Percentiles rank a stretch among this genome's conserved stretches.
These are phyloP conservation scores for Pandion haliaetus DNA, from an alignment of 2,113 vertebrate species.

Conservation along the genomic window DNA sequence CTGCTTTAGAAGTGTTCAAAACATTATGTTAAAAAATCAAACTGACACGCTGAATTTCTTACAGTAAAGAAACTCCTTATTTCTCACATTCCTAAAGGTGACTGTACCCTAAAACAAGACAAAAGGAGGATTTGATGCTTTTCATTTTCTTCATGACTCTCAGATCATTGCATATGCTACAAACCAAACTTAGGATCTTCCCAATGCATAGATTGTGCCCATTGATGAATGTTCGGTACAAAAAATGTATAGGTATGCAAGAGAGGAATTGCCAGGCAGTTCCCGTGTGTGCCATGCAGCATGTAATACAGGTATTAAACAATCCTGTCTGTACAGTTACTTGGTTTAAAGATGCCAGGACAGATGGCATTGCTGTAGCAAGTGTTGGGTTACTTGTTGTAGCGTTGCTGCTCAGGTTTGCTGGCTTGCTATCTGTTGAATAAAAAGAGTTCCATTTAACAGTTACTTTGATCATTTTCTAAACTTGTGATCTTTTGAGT, in stretches of 20 bases:
- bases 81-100: neutral
- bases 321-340: neutral
- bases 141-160: neutral
- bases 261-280: neutral
- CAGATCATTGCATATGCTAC: neutral
- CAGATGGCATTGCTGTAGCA: neutral
- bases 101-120: neutral
- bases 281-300: neutral
- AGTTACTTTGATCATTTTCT: neutral
- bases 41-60: neutral
- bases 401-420: neutral
- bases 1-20: neutral
- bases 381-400: fast-evolving
- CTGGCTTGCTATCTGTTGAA: neutral
- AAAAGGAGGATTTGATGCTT: neutral
- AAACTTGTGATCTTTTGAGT: neutral
- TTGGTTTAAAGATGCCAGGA: neutral
- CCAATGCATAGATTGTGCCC: neutral
- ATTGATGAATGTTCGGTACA: neutral
- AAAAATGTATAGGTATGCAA: neutral
- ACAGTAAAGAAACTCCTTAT: neutral
- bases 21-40: neutral
- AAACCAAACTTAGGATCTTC: neutral
- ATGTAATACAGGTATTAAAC: neutral
- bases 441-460: neutral